Percentiles rank a stretch among this genome's conserved stretches.
These are phyloP conservation scores for Encarsia formosa DNA, from an alignment of 2,888 invertebrate genomes.

Conservation along the genomic window DNA sequence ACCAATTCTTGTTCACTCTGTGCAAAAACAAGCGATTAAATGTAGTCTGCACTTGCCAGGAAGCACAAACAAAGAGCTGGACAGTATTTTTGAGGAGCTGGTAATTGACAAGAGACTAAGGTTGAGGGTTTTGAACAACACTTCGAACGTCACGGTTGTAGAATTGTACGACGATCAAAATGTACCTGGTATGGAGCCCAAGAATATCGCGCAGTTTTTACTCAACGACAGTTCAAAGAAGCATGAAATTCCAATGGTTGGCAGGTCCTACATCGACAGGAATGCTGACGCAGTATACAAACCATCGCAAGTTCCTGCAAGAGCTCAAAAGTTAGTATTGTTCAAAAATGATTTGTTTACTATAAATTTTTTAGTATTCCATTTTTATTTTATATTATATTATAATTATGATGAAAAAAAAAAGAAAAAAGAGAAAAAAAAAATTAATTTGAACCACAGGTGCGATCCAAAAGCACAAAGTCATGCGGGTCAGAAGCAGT, in stretches of 20 bases:
- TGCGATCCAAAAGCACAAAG: conserved; percentile 34
- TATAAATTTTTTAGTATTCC: too few relatives aligned
- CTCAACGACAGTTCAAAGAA: conserved; percentile 8
- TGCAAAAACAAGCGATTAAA: conserved; percentile 72
- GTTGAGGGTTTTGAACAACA: conserved; percentile 57
- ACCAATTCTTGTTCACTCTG: conserved; percentile 58
- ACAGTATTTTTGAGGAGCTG: conserved; percentile 64
- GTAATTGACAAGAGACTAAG: conserved; percentile 63
- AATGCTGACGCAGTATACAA: too few relatives aligned
- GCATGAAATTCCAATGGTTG: too few relatives aligned
- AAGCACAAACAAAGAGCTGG: conserved; percentile 57
- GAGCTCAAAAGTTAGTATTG: too few relatives aligned
- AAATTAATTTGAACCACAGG: conserved; percentile 29
- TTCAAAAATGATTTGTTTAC: too few relatives aligned
- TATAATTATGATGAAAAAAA: conserved; percentile 12
- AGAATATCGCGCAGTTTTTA: conserved; percentile 10
- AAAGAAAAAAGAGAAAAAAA: too few relatives aligned
- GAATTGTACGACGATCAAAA: conserved; percentile 57
- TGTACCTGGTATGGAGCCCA: background rate
- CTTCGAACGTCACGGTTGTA: conserved; percentile 58
- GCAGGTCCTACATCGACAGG: too few relatives aligned
- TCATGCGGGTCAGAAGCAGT: conserved; percentile 32
- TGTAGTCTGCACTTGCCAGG: conserved; percentile 67
- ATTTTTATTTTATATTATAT: too few relatives aligned
- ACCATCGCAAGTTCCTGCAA: too few relatives aligned